Evolutionary conservation across 2,797 vertebrate species (phyloP).

Genomic region (Okamejei kenojei): DNA sequence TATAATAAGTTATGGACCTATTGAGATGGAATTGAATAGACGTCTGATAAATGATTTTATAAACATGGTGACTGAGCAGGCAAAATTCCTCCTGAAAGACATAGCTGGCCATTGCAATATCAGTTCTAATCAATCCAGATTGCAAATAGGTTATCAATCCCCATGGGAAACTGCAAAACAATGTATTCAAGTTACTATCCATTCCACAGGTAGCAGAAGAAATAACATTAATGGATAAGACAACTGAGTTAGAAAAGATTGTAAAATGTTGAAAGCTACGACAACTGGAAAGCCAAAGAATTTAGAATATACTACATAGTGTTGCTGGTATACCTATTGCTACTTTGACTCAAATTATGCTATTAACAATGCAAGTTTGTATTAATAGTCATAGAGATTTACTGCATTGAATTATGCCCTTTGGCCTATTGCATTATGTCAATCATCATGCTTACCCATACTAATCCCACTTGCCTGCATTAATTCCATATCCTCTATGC

Average conservation of each 20-base stretch:
- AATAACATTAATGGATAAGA: conserved; percentile 1
- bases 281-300: neutral
- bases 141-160: conserved; percentile 34
- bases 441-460: too few relatives aligned
- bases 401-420: too few relatives aligned
- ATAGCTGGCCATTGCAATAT: neutral
- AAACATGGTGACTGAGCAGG: neutral
- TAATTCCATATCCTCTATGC: too few relatives aligned
- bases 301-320: neutral
- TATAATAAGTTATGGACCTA: conserved; percentile 29
- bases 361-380: neutral
- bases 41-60: conserved; percentile 9
- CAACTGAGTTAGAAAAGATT: conserved; percentile 19
- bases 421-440: too few relatives aligned
- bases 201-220: neutral
- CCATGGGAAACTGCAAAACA: conserved; percentile 2
- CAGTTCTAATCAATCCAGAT: conserved; percentile 11
- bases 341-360: neutral
- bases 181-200: conserved; percentile 8
- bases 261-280: conserved; percentile 19
- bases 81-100: neutral
- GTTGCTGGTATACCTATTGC: neutral
- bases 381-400: neutral
- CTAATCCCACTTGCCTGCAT: too few relatives aligned
- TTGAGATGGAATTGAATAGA: conserved; percentile 6